Evolutionary conservation across 2,797 vertebrate genomes (phyloP).

Genomic region (Potorous gilbertii): DNA sequence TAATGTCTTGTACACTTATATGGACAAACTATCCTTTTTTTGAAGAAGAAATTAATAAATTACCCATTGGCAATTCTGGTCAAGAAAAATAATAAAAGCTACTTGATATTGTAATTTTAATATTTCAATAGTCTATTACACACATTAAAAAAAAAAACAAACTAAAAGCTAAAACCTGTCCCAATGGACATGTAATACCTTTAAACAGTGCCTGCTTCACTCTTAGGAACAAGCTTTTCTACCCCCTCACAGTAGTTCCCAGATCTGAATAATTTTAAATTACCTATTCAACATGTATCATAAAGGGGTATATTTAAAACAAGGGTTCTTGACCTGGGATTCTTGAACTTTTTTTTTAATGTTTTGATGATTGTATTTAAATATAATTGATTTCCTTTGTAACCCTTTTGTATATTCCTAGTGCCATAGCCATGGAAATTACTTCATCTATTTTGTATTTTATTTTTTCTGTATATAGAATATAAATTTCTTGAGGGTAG

Average conservation of each 20-base stretch:
- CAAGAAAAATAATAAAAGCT: constrained; percentile 33
- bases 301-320: constrained; percentile 17
- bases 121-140: neutral
- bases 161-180: neutral
- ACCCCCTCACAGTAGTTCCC: neutral
- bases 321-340: neutral
- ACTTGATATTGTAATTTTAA: neutral
- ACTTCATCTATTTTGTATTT: neutral
- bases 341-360: neutral
- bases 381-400: neutral
- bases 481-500: neutral
- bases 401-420: constrained; percentile 20
- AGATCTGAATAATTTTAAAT: constrained; percentile 42
- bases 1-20: neutral
- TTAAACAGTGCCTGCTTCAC: neutral
- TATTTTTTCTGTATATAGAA: neutral
- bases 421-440: neutral
- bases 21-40: neutral
- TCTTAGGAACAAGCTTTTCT: constrained; percentile 18
- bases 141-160: neutral
- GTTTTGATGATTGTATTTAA: neutral
- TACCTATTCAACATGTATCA: constrained; percentile 23
- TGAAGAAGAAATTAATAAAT: constrained; percentile 12
- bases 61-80: neutral
- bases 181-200: neutral